phyloP scores from a whole-genome alignment of 2,888 invertebrate species.

The Matsumyia berberina region DNA sequence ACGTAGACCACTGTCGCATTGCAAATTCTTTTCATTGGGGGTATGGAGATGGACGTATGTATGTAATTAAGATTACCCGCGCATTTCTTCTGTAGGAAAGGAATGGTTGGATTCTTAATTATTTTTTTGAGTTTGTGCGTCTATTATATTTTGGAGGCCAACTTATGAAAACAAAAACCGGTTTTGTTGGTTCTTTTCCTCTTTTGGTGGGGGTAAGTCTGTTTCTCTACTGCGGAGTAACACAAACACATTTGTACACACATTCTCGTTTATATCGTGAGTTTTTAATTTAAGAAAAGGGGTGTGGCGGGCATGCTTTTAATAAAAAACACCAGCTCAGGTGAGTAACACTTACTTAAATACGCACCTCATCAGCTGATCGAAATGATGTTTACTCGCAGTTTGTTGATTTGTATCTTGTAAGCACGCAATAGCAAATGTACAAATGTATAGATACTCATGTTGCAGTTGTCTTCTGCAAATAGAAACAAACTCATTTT shows the following conservation, averaged over 20 bases:
- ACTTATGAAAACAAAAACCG: constrained; percentile 26
- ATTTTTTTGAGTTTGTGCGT: not conserved
- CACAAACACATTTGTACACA: not conserved
- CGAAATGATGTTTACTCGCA: not conserved
- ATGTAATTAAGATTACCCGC: constrained; percentile 16
- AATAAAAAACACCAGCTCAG: not conserved
- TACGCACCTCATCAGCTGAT: constrained; percentile 49
- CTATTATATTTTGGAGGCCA: constrained; percentile 24
- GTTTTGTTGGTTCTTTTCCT: constrained; percentile 23
- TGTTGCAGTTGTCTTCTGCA: not conserved
- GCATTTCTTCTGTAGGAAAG: constrained; percentile 10
- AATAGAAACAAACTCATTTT: not conserved
- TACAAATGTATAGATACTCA: too few relatives aligned
- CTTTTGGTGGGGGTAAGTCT: not conserved
- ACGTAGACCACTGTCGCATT: constrained; percentile 3
- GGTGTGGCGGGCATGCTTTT: constrained; percentile 41
- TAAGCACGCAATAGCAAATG: not conserved
- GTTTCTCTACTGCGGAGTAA: constrained; percentile 38
- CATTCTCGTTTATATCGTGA: constrained; percentile 1
- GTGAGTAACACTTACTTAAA: not conserved
- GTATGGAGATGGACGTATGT: not conserved
- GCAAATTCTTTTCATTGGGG: not conserved
- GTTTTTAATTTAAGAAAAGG: constrained; percentile 21
- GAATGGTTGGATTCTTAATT: not conserved
- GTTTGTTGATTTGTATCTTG: not conserved